phyloP scores from a whole-genome alignment of 1,140 invertebrate genomes.

The Drosophila punjabiensis region DNA sequence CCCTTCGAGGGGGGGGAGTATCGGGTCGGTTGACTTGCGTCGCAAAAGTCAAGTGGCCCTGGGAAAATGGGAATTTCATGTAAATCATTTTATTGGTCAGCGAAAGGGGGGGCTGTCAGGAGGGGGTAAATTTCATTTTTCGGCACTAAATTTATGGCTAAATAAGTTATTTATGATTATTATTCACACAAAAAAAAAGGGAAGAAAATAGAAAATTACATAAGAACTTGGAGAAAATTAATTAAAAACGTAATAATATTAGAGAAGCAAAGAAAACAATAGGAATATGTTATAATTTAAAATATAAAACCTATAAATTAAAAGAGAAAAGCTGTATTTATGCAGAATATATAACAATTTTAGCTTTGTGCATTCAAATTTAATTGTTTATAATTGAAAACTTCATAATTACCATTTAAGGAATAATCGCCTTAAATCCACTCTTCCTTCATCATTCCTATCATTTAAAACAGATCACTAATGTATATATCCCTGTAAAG shows the following conservation, averaged over 20 bases:
- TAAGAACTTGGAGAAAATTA: too few relatives aligned
- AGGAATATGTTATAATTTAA: too few relatives aligned
- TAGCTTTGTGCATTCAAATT: too few relatives aligned
- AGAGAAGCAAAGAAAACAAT: too few relatives aligned
- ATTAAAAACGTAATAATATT: not conserved
- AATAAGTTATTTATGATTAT: slow-evolving; percentile 10
- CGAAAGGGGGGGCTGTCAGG: not conserved
- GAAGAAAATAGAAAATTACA: not conserved
- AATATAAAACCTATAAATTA: too few relatives aligned
- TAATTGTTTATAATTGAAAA: too few relatives aligned
- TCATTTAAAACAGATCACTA: not conserved
- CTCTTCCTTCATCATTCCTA: not conserved
- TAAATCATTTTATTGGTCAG: slow-evolving; percentile 36
- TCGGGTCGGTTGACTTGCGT: not conserved
- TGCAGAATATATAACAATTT: too few relatives aligned
- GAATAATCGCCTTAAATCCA: not conserved
- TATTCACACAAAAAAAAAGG: not conserved
- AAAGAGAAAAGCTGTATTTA: too few relatives aligned
- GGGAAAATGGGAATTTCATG: slow-evolving; percentile 52
- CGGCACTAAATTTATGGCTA: slow-evolving; percentile 10
- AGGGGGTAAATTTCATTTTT: slow-evolving; percentile 2
- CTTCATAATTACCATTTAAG: too few relatives aligned
- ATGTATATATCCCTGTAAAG: not conserved
- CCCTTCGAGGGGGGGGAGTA: not conserved
- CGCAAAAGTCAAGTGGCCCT: slow-evolving; percentile 48